Evolutionary conservation across 92 coral and sea anemone genomes (phyloP), one percentile per base, ranked within the genome.

Genomic region (Porites rus): DNA sequence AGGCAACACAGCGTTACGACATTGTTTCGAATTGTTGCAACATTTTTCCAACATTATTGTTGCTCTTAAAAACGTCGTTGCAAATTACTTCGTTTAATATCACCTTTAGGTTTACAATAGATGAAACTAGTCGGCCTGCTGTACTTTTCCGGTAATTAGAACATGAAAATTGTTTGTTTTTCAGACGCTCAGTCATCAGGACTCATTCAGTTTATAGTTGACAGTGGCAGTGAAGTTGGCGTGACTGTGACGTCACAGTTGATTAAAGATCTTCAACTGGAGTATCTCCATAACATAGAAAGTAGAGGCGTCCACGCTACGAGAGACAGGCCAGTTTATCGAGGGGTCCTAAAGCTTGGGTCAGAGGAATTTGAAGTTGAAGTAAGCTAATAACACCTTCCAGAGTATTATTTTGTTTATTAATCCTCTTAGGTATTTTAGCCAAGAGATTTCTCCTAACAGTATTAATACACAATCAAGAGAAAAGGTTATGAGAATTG

Each of bases 201-300:
- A 25, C 25, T 79, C 9, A 46, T 88, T 8, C 89, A 90, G 19
- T 94, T 93, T 67, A 77, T 94, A 6, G 92, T 96, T 14, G 98
- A 96, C 67, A 89, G 93, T n/a, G 98, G 94, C 8, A 96, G 98
- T 68, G 98, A 96, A 13, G 98, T 96, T 19, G 6, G 63, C 8
- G 96, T 96, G 4, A 96, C 98, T 1, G 93, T 82, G 3, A 82
- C 69, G 8, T 59, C 78, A 1, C 80, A 87, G 1, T 59, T 93
- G 0, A 87, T 93, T 13, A 71, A 65, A 2, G 60, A 58, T 8
- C 24, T 92, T 19, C 81, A 80, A 1, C 65, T 96, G 7, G 72
- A 63, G 24, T 90, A 89, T 14, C 13, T 92, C 0, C 81, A 88
- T 21, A 68, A 71, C 17, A 83, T 96, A 1, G 81, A 82, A 10